Conservation (phyloP, 1,140 invertebrate genomes). For the Onthophagus taurus region DNA sequence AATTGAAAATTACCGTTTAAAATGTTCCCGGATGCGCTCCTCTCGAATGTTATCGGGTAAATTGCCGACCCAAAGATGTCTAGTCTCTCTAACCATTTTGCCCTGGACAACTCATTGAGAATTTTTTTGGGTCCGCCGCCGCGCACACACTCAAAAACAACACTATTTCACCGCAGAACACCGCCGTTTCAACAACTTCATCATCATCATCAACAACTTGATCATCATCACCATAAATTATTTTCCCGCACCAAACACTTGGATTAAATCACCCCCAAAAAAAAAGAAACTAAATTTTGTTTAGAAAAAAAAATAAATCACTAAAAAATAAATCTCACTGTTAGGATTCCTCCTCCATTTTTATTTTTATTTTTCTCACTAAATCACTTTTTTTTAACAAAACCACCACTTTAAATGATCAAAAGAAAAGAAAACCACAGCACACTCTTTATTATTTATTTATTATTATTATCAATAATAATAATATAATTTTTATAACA, state of each 20-base stretch:
- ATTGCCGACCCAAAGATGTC: constrained; percentile 99
- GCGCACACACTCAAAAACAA: constrained; percentile 34
- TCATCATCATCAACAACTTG: constrained; percentile 21
- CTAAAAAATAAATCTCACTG: constrained; percentile 3
- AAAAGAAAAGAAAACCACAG: constrained; percentile 5
- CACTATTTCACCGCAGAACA: constrained; percentile 22
- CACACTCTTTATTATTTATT: constrained; percentile 1
- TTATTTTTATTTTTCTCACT: constrained; percentile 7
- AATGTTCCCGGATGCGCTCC: constrained; percentile 90
- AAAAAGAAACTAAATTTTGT: constrained; percentile 7
- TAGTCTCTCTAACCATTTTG: constrained; percentile 99
- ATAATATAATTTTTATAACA: constrained; percentile 4
- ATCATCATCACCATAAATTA: constrained; percentile 12
- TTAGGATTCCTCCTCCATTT: constrained; percentile 2
- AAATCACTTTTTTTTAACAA: no score
- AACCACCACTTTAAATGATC: background rate
- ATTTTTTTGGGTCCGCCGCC: constrained; percentile 43
- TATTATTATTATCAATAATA: background rate
- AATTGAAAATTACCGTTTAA: constrained; percentile 76
- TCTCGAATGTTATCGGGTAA: constrained; percentile 97
- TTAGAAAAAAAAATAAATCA: no score
- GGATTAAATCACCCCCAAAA: constrained; percentile 15
- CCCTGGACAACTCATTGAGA: constrained; percentile 60
- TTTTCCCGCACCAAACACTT: no score
- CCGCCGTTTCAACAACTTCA: constrained; percentile 34